A percentile compares a stretch with the other conserved stretches of the same genome.
Conservation (phyloP, 2,797 vertebrate genomes). For the Octomys mimax region DNA sequence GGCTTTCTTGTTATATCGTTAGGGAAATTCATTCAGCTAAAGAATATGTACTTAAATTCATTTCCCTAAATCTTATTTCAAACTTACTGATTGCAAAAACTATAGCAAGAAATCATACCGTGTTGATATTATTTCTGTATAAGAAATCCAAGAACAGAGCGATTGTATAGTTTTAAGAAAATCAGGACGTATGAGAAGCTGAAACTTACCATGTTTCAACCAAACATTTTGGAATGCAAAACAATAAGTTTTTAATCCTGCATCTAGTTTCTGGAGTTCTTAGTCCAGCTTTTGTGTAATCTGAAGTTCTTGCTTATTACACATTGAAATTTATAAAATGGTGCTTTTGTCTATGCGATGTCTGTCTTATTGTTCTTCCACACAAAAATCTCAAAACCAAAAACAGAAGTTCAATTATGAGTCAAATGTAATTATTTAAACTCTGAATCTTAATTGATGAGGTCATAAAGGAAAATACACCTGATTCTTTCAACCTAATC, state of each 20-base stretch:
- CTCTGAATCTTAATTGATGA: constrained; percentile 6
- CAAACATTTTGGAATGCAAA: not conserved
- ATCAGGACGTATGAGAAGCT: not conserved
- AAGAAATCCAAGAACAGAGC: not conserved
- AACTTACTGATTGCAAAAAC: not conserved
- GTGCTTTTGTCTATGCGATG: not conserved
- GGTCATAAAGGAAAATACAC: constrained; percentile 62
- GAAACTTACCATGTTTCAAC: not conserved
- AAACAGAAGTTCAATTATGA: constrained; percentile 58
- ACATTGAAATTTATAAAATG: constrained; percentile 50
- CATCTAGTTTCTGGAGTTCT: constrained; percentile 32
- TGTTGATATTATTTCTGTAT: not conserved
- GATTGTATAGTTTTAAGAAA: not conserved
- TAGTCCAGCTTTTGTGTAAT: constrained; percentile 34
- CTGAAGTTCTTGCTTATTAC: not conserved
- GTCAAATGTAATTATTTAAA: constrained; percentile 59
- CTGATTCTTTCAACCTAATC: constrained; percentile 57
- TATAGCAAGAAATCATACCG: not conserved
- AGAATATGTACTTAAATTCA: not conserved
- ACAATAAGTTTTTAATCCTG: not conserved
- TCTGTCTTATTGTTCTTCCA: not conserved
- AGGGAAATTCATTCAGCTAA: not conserved
- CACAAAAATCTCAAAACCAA: constrained; percentile 48
- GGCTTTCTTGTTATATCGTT: not conserved
- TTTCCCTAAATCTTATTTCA: not conserved